A percentile compares a stretch with the other conserved stretches of the same genome.
Evolutionary conservation across 2,797 vertebrate species (phyloP).

Genomic region (Myripristis murdjan): DNA sequence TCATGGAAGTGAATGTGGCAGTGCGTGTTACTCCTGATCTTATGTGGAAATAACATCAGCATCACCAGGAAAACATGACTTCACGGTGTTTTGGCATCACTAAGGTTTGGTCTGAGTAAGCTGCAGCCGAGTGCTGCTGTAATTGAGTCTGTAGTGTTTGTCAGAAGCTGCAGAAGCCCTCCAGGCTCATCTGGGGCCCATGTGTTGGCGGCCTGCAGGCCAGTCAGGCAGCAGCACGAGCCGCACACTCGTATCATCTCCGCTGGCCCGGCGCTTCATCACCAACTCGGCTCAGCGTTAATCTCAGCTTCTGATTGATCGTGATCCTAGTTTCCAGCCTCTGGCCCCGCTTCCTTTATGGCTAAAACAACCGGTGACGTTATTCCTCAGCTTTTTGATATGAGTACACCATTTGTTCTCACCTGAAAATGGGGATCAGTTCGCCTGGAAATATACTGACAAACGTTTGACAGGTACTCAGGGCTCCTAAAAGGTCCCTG

Average conservation of each 20-base stretch:
- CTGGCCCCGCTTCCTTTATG: background rate
- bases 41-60: background rate
- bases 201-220: slow-evolving; percentile 66
- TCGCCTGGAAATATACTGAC: slow-evolving; percentile 36
- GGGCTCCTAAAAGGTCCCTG: slow-evolving; percentile 49
- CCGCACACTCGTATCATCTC: slow-evolving; percentile 52
- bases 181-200: slow-evolving; percentile 70
- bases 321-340: slow-evolving; percentile 35
- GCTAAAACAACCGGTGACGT: slow-evolving; percentile 32
- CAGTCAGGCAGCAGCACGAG: slow-evolving; percentile 56
- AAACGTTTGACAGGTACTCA: slow-evolving; percentile 49
- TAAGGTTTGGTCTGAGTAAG: slow-evolving; percentile 21
- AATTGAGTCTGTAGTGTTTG: slow-evolving; percentile 60
- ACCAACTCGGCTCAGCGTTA: slow-evolving; percentile 31
- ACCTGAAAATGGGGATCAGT: slow-evolving; percentile 46
- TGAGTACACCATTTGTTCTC: slow-evolving; percentile 39
- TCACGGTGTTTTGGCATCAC: background rate
- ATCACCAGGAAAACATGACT: background rate
- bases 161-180: slow-evolving; percentile 60
- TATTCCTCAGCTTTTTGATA: slow-evolving; percentile 42
- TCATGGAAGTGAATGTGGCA: background rate
- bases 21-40: background rate
- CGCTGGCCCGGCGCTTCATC: slow-evolving; percentile 16
- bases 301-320: slow-evolving; percentile 58
- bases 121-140: slow-evolving; percentile 61